Conservation (phyloP, 2,797 vertebrate species). For the Poeciliopsis turneri region DNA sequence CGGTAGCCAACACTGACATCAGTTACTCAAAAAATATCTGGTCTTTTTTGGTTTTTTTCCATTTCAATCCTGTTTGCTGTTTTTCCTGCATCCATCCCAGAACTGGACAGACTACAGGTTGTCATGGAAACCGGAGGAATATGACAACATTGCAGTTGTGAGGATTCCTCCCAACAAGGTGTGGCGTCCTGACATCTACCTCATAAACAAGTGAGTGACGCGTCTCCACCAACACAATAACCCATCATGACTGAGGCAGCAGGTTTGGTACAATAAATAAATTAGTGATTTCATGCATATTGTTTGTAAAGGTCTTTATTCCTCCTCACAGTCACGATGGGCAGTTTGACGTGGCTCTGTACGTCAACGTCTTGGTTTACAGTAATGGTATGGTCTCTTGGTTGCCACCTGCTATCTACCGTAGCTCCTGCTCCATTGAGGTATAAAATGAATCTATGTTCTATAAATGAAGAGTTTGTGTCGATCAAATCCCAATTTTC, state of each 20-base stretch:
- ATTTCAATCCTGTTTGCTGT: neutral
- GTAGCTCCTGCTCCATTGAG: slow-evolving; percentile 90
- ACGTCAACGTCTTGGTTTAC: slow-evolving; percentile 85
- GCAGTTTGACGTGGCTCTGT: slow-evolving; percentile 87
- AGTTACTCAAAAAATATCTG: neutral
- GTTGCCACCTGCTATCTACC: slow-evolving; percentile 89
- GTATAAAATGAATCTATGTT: slow-evolving; percentile 58
- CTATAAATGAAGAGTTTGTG: neutral
- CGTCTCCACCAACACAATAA: neutral
- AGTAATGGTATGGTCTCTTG: slow-evolving; percentile 84
- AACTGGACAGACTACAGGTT: slow-evolving; percentile 89
- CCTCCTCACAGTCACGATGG: slow-evolving; percentile 83
- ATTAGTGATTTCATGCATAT: neutral
- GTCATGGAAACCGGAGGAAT: slow-evolving; percentile 83
- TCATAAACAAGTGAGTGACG: slow-evolving; percentile 88
- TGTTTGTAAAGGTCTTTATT: neutral
- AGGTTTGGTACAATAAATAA: neutral
- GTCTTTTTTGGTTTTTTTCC: neutral
- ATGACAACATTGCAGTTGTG: slow-evolving; percentile 81
- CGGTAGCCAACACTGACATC: too few species aligned
- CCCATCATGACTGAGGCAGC: neutral
- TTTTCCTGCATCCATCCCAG: slow-evolving; percentile 58
- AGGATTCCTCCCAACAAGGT: slow-evolving; percentile 82
- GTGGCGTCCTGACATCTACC: slow-evolving; percentile 90
- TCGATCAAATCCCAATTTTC: neutral